Evolutionary conservation across 2,888 invertebrate genomes (phyloP).

Genomic region (Tetanocera ferruginea): DNA sequence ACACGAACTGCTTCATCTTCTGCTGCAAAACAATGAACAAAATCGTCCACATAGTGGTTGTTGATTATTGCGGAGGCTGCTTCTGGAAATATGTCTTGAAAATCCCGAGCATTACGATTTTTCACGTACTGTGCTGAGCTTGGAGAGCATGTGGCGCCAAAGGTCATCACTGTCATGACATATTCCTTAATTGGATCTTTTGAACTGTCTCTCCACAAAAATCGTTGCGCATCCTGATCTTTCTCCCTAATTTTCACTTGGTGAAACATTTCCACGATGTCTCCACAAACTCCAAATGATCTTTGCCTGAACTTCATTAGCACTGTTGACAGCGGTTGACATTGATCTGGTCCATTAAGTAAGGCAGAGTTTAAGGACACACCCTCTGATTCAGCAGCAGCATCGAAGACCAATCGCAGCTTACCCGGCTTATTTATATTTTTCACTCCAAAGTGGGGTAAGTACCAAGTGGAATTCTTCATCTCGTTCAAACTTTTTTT

Average conservation of each 20-base stretch:
- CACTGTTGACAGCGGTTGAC: conserved; percentile 51
- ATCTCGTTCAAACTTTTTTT: too few relatives aligned
- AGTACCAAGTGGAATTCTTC: conserved; percentile 47
- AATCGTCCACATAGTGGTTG: conserved; percentile 45
- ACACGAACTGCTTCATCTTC: conserved; percentile 30
- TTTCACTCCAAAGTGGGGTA: conserved; percentile 50
- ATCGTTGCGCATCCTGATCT: conserved; percentile 54
- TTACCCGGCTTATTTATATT: conserved; percentile 54
- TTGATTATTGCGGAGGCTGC: conserved; percentile 41
- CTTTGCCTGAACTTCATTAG: conserved; percentile 55
- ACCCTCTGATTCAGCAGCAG: conserved; percentile 51
- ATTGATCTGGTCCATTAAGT: conserved; percentile 54
- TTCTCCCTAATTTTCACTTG: conserved; percentile 52
- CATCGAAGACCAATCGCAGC: conserved; percentile 56
- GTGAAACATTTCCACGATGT: conserved; percentile 62
- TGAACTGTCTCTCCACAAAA: not conserved
- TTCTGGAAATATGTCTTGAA: conserved; percentile 28
- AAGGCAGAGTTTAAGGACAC: conserved; percentile 53
- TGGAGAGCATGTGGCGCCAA: conserved; percentile 34
- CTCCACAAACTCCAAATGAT: conserved; percentile 52
- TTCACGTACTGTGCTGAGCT: conserved; percentile 47
- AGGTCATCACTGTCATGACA: conserved; percentile 50
- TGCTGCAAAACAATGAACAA: conserved; percentile 23
- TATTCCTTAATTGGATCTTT: conserved; percentile 35
- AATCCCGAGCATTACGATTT: conserved; percentile 41